These are phyloP conservation scores for Trypoxylus dichotomus DNA, from an alignment of 1,140 invertebrate genomes.

Conservation along the genomic window DNA sequence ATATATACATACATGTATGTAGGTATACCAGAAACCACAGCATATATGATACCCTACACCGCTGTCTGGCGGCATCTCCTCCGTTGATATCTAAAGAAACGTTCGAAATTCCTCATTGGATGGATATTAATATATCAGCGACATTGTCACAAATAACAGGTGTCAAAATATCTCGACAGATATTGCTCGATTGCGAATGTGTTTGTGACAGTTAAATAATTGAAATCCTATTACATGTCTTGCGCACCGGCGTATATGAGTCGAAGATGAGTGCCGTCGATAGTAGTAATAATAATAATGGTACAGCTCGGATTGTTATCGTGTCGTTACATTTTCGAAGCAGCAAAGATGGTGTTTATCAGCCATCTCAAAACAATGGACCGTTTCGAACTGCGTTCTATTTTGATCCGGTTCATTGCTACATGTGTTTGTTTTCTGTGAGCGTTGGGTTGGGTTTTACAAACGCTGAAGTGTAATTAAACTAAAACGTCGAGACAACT, in stretches of 20 bases:
- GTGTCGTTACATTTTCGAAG: constrained; percentile 11
- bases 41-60: background rate
- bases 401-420: constrained; percentile 14
- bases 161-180: background rate
- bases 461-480: constrained; percentile 20
- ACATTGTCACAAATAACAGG: background rate
- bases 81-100: background rate
- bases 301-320: background rate
- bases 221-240: background rate
- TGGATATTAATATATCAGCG: background rate
- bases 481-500: constrained; percentile 21
- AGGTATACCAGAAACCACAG: background rate
- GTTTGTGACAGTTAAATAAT: background rate
- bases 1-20: background rate
- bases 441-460: constrained; percentile 4
- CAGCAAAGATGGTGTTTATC: constrained; percentile 10
- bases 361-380: constrained; percentile 1
- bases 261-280: background rate
- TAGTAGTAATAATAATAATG: background rate
- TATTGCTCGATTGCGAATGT: background rate
- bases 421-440: constrained; percentile 22
- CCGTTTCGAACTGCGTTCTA: constrained; percentile 15
- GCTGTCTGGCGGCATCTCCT: too few relatives aligned
- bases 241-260: background rate
- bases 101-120: background rate